Base-by-base conservation (phyloP, 2,888 invertebrate species). In the Melanchra persicariae region DNA sequence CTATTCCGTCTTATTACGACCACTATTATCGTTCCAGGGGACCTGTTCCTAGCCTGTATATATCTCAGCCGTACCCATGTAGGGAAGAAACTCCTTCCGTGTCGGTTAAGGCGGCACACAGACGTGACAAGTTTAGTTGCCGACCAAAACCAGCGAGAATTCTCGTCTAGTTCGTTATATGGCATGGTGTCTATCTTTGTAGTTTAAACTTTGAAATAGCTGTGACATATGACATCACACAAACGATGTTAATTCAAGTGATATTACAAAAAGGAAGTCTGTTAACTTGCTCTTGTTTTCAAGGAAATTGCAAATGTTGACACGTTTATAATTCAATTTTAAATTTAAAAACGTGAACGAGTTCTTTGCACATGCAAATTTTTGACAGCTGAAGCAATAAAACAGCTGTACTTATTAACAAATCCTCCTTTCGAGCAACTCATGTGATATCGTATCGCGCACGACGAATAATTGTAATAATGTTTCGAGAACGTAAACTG, bases 51-150 rank as follows among this genome's bases (percentile, higher is more conserved):
- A 81, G 71, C 69, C 76, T 51, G 64, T 71, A 54, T 81, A 64
- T 72, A 75, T 70, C 77, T 81, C 78, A 68, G 84, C 70, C 74
- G 49, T 57, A 61, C 51, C 88, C 83, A 81, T 86, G 66, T 85
- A 81, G 55, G 89, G 87, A 70, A 63, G 72, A 71, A 77, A 79
- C 82, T 77, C 64, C 87, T 87, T 88, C 88, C 87, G 81, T 78
- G 73, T 81, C 75, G 68, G 79, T 85, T 82, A 85, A 82, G 86
- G 86, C 73, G 51, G 67, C 54, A 74, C 24, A 26, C 59, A 71
- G 59, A 72, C 55, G 17, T 37, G 59, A 70, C 81, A 22, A 77
- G 73, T 77, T 83, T 67, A 79, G 60, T 45, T 63, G 59, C 62
- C 26, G 22, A 71, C 63, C 30, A 45, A 78, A 71, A 61, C 59